Conservation (phyloP, 2,113 vertebrate species). For the Pseudolaguvia tuberculata region DNA sequence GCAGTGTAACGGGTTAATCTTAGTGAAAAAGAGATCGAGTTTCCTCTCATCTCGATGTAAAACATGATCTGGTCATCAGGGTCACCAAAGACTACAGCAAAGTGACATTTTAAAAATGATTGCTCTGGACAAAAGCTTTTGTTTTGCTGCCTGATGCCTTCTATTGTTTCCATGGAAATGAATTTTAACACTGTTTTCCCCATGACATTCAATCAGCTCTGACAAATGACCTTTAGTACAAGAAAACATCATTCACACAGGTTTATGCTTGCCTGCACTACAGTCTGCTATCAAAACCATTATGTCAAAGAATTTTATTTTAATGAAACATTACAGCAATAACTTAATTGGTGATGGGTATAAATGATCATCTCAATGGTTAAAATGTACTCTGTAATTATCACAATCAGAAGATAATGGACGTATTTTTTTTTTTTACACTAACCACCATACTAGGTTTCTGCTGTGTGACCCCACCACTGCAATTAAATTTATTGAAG, state of each 20-base stretch:
- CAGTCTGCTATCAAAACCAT: background rate
- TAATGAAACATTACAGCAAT: background rate
- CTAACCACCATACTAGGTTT: background rate
- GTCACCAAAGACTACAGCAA: background rate
- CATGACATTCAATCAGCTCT: slow-evolving; percentile 30
- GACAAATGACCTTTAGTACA: slow-evolving; percentile 50
- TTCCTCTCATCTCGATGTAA: background rate
- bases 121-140: slow-evolving; percentile 7
- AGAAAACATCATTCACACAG: slow-evolving; percentile 5
- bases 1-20: background rate
- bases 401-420: background rate
- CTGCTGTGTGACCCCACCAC: background rate
- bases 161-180: slow-evolving; percentile 40
- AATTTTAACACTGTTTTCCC: slow-evolving; percentile 6
- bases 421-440: background rate
- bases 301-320: too few species aligned
- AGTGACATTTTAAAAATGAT: slow-evolving; percentile 28
- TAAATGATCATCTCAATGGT: background rate
- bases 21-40: background rate
- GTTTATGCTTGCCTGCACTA: background rate
- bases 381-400: background rate
- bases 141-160: slow-evolving; percentile 1
- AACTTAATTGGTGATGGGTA: background rate
- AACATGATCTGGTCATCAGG: background rate
- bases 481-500: background rate